Conservation (phyloP, 2,888 invertebrate genomes). For the Drosophila leonis region DNA sequence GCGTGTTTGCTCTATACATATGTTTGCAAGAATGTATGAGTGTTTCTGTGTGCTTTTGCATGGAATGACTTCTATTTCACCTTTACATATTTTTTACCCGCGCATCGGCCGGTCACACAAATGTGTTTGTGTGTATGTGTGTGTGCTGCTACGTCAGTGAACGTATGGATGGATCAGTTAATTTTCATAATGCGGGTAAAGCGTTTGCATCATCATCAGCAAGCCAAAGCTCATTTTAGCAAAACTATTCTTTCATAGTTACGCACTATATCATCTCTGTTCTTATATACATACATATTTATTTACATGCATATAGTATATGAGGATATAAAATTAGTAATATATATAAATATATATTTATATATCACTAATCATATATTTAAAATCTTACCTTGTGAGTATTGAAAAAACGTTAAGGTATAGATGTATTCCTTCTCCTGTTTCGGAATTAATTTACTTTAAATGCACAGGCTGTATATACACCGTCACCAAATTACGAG, state of each 20-base stretch:
- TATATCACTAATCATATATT: constrained; percentile 18
- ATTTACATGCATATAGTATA: not conserved
- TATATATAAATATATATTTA: not conserved
- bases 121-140: constrained; percentile 11
- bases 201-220: constrained; percentile 68
- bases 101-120: constrained; percentile 35
- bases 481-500: constrained; percentile 28
- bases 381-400: constrained; percentile 45
- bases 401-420: constrained; percentile 28
- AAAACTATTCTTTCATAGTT: constrained; percentile 8
- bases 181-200: constrained; percentile 47
- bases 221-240: constrained; percentile 17
- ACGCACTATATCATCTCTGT: not conserved
- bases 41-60: constrained; percentile 34
- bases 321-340: not conserved
- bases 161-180: constrained; percentile 29
- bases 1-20: constrained; percentile 47
- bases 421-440: constrained; percentile 59
- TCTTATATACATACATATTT: not conserved
- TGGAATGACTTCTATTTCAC: constrained; percentile 79
- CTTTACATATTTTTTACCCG: constrained; percentile 69
- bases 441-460: constrained; percentile 64
- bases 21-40: constrained; percentile 19
- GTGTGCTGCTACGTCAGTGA: constrained; percentile 7
- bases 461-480: constrained; percentile 70